Evolutionary conservation across 1,140 invertebrate genomes (phyloP), one percentile per base, ranked within the genome.

Genomic region (Eurytemora carolleeae): DNA sequence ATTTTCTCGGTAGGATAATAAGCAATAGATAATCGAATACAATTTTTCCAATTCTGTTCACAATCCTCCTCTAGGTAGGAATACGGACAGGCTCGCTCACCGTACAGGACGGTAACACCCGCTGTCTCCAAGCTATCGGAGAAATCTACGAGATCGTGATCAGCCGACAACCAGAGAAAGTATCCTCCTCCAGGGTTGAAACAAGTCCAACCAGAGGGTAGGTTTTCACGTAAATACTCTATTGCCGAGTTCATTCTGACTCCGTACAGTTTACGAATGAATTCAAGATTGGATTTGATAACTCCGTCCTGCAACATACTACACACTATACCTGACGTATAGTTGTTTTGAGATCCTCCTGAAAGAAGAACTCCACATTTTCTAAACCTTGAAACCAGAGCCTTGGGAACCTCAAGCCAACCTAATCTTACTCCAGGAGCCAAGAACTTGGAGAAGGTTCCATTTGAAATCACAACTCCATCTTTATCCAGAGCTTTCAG

Each of bases 371-470:
- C 70, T 12, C 76, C 76, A 67, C 74, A 75, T 53, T 68, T 59
- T 57, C 68, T 70, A 3, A 12, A 44, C 31, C 31, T 44, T 44
- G 31, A 68, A 1, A 74, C 69, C 0, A 80, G 59, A 23, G 71
- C 69, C 17, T 74, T 66, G 3, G 77, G 73, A 16, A 76, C 72
- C 68, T 83, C 81, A 0, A 83, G 68, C 82, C 82, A 83, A 15
- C 82, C 82, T 20, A 82, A 67, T 18, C 82, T 71, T 21, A 82
- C 67, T 0, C 79, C 79, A 2, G 81, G 81, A 2, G 76, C 77
- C 58, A 83, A 67, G 54, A 82, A 78, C 71, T 83, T 83, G 1
- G 80, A 81, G 68, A 83, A 83, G 0, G 77, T 77, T 20, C 80
- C 76, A 67, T 81, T 82, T 1, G 81, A 82, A 25, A 83, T 70